Conservation (phyloP, 2,888 invertebrate species). For the Ichneumoninae sp. region DNA sequence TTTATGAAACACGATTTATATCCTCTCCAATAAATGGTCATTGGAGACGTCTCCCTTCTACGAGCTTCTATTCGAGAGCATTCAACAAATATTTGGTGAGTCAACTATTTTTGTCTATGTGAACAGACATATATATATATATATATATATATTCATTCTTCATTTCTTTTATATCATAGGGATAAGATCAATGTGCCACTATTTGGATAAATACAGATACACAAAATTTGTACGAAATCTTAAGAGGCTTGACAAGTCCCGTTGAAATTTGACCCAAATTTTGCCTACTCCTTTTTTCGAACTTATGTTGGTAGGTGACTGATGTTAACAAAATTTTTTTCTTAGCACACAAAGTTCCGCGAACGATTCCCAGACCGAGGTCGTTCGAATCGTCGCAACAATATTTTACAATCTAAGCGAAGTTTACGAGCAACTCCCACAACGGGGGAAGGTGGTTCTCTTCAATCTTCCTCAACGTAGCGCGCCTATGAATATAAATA, state of each 20-base stretch:
- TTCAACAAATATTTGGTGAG: slow-evolving; percentile 64
- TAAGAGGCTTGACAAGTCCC: too few species aligned
- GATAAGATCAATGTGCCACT: slow-evolving; percentile 54
- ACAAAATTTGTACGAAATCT: not conserved
- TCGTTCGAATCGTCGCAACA: slow-evolving; percentile 72
- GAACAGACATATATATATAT: slow-evolving; percentile 18
- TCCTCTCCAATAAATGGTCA: slow-evolving; percentile 54
- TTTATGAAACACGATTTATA: slow-evolving; percentile 55
- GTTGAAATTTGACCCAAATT: not conserved
- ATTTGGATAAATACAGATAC: slow-evolving; percentile 19
- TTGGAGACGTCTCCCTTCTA: slow-evolving; percentile 52
- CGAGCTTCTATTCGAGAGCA: slow-evolving; percentile 18
- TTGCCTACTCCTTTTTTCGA: not conserved
- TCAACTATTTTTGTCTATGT: slow-evolving; percentile 52
- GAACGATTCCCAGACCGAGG: slow-evolving; percentile 23
- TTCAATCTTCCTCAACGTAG: slow-evolving; percentile 80
- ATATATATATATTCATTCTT: slow-evolving; percentile 1
- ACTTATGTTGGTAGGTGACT: not conserved
- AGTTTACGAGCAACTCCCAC: slow-evolving; percentile 80
- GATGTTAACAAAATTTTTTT: not conserved
- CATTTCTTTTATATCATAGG: slow-evolving; percentile 20
- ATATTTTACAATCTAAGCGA: slow-evolving; percentile 81
- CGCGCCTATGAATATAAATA: slow-evolving; percentile 82
- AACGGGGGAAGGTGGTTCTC: slow-evolving; percentile 72
- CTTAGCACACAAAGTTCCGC: slow-evolving; percentile 7